Evolutionary conservation across 2,797 vertebrate genomes (phyloP).

Genomic region (Ctenochaetus hawaiiensis): DNA sequence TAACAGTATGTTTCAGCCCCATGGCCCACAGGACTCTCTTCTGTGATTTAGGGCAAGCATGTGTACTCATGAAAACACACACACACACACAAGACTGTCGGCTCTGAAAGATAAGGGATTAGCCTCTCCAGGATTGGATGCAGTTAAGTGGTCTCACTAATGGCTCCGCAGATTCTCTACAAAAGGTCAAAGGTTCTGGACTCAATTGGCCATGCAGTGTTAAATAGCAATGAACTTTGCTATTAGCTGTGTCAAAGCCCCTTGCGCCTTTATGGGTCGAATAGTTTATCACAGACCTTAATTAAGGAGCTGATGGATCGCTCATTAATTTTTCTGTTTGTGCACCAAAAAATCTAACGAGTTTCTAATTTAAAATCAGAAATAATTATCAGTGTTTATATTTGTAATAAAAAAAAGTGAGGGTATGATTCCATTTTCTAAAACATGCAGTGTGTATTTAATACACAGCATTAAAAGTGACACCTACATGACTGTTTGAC

Average conservation of each 20-base stretch:
- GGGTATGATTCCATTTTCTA: background rate
- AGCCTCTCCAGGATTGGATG: constrained; percentile 19
- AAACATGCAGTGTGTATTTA: constrained; percentile 1
- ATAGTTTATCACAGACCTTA: constrained; percentile 9
- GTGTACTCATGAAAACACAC: constrained; percentile 5
- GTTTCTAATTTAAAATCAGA: background rate
- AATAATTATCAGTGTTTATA: background rate
- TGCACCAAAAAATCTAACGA: background rate
- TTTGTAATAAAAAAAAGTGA: background rate
- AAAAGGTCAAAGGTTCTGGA: constrained; percentile 52
- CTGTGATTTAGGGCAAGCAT: constrained; percentile 46
- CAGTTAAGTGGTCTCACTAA: constrained; percentile 46
- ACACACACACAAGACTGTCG: constrained; percentile 6
- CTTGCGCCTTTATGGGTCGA: constrained; percentile 1
- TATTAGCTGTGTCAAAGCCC: constrained; percentile 32
- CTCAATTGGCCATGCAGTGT: constrained; percentile 37
- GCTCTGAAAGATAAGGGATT: constrained; percentile 25
- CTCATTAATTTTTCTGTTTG: constrained; percentile 20
- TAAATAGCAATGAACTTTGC: constrained; percentile 54
- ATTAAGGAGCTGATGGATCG: constrained; percentile 1
- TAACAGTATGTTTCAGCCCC: constrained; percentile 33
- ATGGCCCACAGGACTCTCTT: constrained; percentile 40
- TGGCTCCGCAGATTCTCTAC: constrained; percentile 17
- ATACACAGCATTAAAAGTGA: background rate
- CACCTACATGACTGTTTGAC: background rate